phyloP scores from a whole-genome alignment of 2,888 invertebrate genomes.

The Anorthoa munda region DNA sequence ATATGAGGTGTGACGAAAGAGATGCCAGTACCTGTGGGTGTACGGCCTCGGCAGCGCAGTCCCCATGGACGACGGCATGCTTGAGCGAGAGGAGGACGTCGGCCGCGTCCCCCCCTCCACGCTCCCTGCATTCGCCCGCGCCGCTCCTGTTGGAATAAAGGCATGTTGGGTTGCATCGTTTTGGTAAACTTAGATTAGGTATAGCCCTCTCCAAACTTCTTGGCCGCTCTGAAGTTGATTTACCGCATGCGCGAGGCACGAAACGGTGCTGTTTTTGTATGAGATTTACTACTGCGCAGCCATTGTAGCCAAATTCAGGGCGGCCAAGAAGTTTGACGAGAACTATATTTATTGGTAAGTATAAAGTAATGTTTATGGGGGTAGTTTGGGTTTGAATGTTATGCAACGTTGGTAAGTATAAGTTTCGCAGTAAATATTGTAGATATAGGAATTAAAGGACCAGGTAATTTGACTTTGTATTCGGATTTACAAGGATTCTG shows the following conservation, averaged over 20 bases:
- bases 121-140: constrained; percentile 90
- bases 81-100: constrained; percentile 97
- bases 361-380: background rate
- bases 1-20: constrained; percentile 60
- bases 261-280: no score
- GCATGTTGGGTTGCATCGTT: constrained; percentile 47
- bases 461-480: no score
- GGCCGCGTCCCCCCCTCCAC: constrained; percentile 93
- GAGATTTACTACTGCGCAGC: no score
- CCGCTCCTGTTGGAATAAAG: constrained; percentile 82
- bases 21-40: constrained; percentile 89
- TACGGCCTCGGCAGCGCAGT: constrained; percentile 88
- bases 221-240: no score
- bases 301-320: no score
- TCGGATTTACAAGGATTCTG: no score
- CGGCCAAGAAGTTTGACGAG: no score
- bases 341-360: background rate
- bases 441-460: background rate
- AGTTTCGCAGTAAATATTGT: background rate
- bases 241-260: no score
- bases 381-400: background rate
- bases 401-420: background rate
- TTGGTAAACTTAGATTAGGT: constrained; percentile 43
- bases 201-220: no score
- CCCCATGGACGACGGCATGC: constrained; percentile 96